Evolutionary conservation across 2,888 invertebrate species (phyloP).

Genomic region (Cordilura impudica): DNA sequence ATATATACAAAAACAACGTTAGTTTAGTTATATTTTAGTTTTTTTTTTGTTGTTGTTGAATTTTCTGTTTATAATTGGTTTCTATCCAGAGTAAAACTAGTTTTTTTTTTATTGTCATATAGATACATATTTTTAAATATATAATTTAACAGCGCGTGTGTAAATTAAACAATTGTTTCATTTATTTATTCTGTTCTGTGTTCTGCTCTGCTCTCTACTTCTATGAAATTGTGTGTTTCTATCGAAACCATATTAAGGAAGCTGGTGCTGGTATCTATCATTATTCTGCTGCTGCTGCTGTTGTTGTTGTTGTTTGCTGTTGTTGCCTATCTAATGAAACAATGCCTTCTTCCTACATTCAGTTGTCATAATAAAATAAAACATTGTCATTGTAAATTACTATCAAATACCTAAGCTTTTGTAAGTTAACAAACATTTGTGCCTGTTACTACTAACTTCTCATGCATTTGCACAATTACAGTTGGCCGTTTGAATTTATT

Average conservation of each 20-base stretch:
- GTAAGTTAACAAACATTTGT: slow-evolving; percentile 9
- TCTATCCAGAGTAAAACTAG: background rate
- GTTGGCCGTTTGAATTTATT: background rate
- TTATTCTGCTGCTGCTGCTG: background rate
- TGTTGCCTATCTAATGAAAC: background rate
- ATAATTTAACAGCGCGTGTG: slow-evolving; percentile 10
- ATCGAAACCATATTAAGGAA: background rate
- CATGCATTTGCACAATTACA: background rate
- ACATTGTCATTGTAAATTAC: slow-evolving; percentile 49
- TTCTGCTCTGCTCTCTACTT: background rate
- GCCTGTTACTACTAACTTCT: slow-evolving; percentile 5
- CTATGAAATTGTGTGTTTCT: background rate
- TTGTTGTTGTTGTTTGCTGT: background rate
- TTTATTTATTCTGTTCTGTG: background rate
- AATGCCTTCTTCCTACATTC: background rate
- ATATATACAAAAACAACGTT: background rate
- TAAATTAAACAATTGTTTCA: slow-evolving; percentile 15
- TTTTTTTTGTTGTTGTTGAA: background rate
- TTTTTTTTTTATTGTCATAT: slow-evolving; percentile 12
- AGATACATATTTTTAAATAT: background rate
- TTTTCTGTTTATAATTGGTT: background rate
- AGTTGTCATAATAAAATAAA: background rate
- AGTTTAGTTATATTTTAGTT: background rate
- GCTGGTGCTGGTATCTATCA: too few relatives aligned
- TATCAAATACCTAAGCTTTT: slow-evolving; percentile 49